Base-by-base conservation (phyloP, 2,888 invertebrate species). In the Synergus umbraculus region DNA sequence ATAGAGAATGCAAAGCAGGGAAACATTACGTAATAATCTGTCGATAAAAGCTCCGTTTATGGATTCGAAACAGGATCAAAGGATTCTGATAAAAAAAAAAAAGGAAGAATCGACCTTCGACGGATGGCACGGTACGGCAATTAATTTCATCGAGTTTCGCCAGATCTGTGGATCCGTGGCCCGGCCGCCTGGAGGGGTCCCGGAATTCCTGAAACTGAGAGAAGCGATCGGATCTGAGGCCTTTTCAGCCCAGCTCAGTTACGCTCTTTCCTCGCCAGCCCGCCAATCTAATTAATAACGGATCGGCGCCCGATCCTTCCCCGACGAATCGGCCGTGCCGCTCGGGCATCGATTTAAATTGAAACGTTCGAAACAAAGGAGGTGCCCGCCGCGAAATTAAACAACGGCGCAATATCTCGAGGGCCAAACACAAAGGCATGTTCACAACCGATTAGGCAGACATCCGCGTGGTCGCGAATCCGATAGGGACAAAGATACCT, bases 311-410 rank as follows among this genome's bases (percentile, higher is more conserved):
- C 89, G 88, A 85, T 85, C 85, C 85, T 80, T 82, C 79, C 81
- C 83, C 81, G 85, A 83, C 81, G 82, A 85, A 83, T 83, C 85
- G 83, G 81, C 80, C 80, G 82, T 80, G 82, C 80, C 82, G 87
- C 84, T 81, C 78, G 82, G 81, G 83, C 73, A 82, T 84, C 88
- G 88, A 91, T 91, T 91, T 89, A 91, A 91, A 91, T 91, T 91
- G 91, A 90, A 91, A 89, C 89, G 88, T 91, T 88, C 86, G 90
- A 90, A 90, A 91, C 91, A 91, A 91, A 91, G 90, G 90, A 86
- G 85, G 84, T 85, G 86, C 83, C 85, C 85, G 84, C 83, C 87
- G 86, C 88, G 90, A 90, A 91, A 91, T 91, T 91, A 91, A 91
- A 91, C 91, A 90, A 89, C 86, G 86, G 78, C 81, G 90, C 90